phyloP scores from a whole-genome alignment of 2,113 vertebrate species.

The Brienomyrus brachyistius region DNA sequence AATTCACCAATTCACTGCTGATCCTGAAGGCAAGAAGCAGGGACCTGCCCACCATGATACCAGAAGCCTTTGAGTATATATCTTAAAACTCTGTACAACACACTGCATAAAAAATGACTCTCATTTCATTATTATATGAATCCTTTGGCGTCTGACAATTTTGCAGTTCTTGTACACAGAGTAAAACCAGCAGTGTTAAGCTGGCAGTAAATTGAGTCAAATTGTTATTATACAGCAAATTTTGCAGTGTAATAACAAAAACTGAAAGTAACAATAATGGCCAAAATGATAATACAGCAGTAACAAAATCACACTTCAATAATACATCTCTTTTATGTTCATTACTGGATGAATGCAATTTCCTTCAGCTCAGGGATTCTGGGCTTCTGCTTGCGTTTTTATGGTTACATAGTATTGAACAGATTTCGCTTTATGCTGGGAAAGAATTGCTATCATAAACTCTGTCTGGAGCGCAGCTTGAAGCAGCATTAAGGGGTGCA shows the following conservation, averaged over 20 bases:
- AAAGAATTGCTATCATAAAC: constrained; percentile 5
- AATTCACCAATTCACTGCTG: neutral
- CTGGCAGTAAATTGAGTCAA: neutral
- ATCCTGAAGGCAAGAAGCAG: neutral
- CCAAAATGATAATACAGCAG: neutral
- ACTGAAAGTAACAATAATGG: neutral
- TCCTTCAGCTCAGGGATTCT: neutral
- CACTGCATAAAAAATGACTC: neutral
- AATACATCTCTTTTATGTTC: neutral
- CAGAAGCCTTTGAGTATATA: neutral
- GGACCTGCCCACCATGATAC: neutral
- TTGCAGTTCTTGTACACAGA: neutral
- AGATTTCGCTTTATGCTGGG: neutral
- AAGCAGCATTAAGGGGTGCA: neutral
- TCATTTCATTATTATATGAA: neutral
- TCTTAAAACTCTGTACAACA: neutral
- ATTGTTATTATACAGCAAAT: neutral
- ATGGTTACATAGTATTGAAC: neutral
- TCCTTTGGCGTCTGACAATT: neutral
- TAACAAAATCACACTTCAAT: neutral
- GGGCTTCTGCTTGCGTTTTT: neutral
- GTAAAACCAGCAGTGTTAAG: neutral
- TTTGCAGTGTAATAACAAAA: neutral
- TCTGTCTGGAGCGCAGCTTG: neutral
- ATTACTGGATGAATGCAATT: constrained; percentile 1